phyloP scores from a whole-genome alignment of 2,888 invertebrate genomes.

The Didymodactylos carnosus region DNA sequence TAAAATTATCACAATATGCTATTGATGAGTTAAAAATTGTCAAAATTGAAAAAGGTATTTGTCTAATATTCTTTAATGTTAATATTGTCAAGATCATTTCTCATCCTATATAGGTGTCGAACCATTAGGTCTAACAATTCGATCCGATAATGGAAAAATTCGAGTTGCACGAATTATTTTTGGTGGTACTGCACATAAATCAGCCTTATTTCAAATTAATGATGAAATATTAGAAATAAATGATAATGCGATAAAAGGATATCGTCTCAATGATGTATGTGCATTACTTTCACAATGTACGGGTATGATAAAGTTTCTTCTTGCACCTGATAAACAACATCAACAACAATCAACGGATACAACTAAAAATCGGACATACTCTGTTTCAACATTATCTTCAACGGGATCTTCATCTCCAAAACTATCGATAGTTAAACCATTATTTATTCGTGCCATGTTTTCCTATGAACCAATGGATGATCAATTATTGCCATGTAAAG shows the following conservation, averaged over 20 bases:
- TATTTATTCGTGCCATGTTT: conserved; percentile 4
- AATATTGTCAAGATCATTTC: too few species aligned
- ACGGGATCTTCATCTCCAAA: too few species aligned
- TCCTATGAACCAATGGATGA: conserved; percentile 4
- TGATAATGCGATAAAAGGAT: background rate
- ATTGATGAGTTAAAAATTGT: background rate
- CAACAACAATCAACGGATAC: background rate
- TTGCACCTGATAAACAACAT: background rate
- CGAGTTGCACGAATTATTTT: background rate
- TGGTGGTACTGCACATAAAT: background rate
- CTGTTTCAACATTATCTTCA: too few species aligned
- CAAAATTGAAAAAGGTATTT: background rate
- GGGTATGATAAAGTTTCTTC: background rate
- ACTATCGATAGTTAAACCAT: too few species aligned
- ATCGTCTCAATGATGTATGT: background rate
- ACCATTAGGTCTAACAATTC: background rate
- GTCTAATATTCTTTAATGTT: too few species aligned
- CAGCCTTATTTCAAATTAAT: background rate
- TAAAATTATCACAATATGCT: background rate
- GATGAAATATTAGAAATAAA: background rate
- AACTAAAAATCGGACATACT: too few species aligned
- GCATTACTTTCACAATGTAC: background rate
- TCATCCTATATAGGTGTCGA: too few species aligned
- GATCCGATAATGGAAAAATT: background rate
- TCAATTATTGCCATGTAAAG: conserved; percentile 13